phyloP scores from a whole-genome alignment of 2,888 invertebrate genomes.

The Cerastoderma edule region DNA sequence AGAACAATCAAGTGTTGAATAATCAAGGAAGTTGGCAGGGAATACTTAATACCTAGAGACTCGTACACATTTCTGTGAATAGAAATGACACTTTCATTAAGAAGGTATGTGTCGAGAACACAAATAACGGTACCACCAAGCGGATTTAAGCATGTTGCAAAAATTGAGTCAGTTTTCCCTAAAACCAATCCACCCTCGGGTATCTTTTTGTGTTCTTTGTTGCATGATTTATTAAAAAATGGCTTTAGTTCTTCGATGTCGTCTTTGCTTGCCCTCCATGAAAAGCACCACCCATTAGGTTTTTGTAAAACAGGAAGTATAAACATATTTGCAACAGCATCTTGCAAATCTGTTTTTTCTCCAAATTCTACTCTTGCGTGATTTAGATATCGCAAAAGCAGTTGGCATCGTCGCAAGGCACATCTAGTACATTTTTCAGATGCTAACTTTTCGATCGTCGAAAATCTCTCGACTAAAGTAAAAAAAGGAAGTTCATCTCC shows the following conservation, averaged over 20 bases:
- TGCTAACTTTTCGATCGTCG: conserved; percentile 45
- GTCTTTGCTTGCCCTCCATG: conserved; percentile 60
- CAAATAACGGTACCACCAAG: conserved; percentile 32
- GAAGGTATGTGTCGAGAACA: conserved; percentile 32
- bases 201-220: neutral
- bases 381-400: conserved; percentile 25
- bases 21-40: neutral
- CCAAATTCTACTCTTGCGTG: neutral
- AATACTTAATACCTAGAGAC: neutral
- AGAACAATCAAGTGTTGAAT: conserved; percentile 16
- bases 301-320: conserved; percentile 61
- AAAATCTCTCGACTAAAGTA: conserved; percentile 59
- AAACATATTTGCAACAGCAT: conserved; percentile 11
- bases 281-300: conserved; percentile 62
- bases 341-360: neutral
- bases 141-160: neutral
- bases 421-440: conserved; percentile 1
- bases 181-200: neutral
- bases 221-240: neutral
- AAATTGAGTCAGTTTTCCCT: conserved; percentile 32
- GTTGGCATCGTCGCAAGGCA: conserved; percentile 9
- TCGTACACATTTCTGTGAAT: neutral
- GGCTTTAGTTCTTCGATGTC: neutral
- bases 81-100: neutral
- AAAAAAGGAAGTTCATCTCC: conserved; percentile 38